A percentile compares a stretch with the other conserved stretches of the same genome.
Conservation (phyloP, 2,113 vertebrate genomes). For the Chroicocephalus ridibundus region DNA sequence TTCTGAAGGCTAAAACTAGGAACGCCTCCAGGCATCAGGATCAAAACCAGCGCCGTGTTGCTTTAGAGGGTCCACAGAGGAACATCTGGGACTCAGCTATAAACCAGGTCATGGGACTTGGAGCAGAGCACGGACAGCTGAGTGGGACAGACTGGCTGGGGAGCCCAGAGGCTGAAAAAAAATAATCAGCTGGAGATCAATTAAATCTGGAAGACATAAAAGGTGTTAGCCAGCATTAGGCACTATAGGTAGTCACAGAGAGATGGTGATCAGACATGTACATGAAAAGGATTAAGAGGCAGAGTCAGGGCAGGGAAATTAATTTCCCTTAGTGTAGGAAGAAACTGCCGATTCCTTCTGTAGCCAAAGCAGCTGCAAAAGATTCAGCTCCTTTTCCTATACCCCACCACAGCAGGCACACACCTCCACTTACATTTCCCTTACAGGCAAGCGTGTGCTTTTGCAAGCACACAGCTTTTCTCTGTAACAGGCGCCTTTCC, state of each 20-base stretch:
- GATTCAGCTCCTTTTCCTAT: neutral
- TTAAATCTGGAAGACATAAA: neutral
- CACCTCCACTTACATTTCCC: neutral
- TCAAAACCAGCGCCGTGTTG: neutral
- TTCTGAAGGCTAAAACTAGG: neutral
- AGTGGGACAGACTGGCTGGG: neutral
- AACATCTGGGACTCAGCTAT: neutral
- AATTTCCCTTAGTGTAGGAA: conserved; percentile 19
- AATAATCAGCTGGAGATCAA: neutral
- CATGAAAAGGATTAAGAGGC: conserved; percentile 14
- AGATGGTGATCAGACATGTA: neutral
- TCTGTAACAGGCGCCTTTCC: neutral
- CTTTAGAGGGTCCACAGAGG: neutral
- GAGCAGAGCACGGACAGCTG: neutral
- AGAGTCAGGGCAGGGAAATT: neutral
- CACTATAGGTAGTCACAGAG: neutral
- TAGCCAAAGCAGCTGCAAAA: conserved; percentile 32
- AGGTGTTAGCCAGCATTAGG: neutral
- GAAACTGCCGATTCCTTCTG: neutral
- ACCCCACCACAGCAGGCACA: neutral
- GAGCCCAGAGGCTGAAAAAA: neutral
- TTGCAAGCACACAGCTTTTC: neutral
- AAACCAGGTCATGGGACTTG: neutral
- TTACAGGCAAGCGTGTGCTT: neutral
- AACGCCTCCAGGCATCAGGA: neutral